Evolutionary conservation across 2,888 invertebrate genomes (phyloP).

Genomic region (Pheosia gnoma): DNA sequence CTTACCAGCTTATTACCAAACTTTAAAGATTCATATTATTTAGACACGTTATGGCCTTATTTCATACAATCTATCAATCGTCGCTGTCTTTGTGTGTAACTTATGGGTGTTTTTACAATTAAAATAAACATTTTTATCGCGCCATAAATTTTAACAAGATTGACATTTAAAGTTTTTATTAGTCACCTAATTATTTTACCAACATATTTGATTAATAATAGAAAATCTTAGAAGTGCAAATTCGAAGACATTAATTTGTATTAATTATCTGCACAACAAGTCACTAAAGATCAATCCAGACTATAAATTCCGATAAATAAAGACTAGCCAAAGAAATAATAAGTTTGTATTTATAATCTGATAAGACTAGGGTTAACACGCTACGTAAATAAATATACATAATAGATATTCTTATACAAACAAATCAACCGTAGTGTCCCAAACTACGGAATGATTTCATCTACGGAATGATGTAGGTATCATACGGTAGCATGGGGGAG

Average conservation of each 20-base stretch:
- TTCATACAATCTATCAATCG: conserved; percentile 10
- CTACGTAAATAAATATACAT: too few species aligned
- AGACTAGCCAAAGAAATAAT: not conserved
- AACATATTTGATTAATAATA: conserved; percentile 17
- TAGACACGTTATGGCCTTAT: too few species aligned
- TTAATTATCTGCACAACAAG: not conserved
- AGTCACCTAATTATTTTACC: conserved; percentile 18
- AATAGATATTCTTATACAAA: too few species aligned
- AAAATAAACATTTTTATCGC: conserved; percentile 5
- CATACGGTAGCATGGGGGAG: too few species aligned
- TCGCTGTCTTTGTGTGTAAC: not conserved
- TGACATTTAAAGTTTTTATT: conserved; percentile 34
- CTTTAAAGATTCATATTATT: too few species aligned
- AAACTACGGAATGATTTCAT: too few species aligned
- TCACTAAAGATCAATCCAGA: not conserved
- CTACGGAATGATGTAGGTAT: too few species aligned
- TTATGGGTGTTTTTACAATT: conserved; percentile 8
- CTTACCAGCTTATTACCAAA: too few species aligned
- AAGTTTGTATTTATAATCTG: too few species aligned
- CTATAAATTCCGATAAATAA: not conserved
- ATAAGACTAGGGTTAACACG: too few species aligned
- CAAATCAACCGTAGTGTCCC: too few species aligned
- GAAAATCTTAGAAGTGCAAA: conserved; percentile 14
- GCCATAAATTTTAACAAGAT: conserved; percentile 29
- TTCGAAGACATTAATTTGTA: not conserved